Evolutionary conservation across 2,797 vertebrate genomes (phyloP), one percentile per base, ranked within the genome.

Genomic region (Sebastes cheni): DNA sequence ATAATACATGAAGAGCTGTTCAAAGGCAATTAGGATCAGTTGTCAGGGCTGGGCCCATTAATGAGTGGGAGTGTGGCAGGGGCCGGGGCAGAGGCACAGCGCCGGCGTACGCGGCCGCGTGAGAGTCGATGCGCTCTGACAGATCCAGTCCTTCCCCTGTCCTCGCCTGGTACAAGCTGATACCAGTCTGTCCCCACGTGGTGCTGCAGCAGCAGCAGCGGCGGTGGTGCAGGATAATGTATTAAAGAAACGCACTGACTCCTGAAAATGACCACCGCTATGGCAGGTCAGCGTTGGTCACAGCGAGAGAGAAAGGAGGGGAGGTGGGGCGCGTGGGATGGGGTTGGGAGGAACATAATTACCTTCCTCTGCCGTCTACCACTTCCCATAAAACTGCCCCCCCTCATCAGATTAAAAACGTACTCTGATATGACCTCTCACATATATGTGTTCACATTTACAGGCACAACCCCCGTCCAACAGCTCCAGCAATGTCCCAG

Each of bases 21-120:
- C 97, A 97, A 97, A 98, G 97, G 96, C 97, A 97, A 98, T 99
- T 97, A 98, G 97, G 97, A 97, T 97, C 96, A 98, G 97, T 97
- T 98, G 97, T 98, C 97, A 97, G 95, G 96, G 94, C 96, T 94
- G 92, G 96, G 95, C 85, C 97, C 97, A 96, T 97, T 98, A 98
- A 98, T 97, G 97, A 97, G 97, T 96, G 95, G 96, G 96, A 95
- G 96, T 96, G 96, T 97, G 96, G 96, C 96, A 95, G 95, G 95
- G 96, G 96, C 84, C 75, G 66, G 85, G 87, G 88, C 88, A 75
- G 88, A 85, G 85, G 86, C 87, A 93, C 84, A 79, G 88, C 36
- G 62, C 80, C 18, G 83, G 87, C 84, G 82, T 79, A 86, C 67
- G 72, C 80, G 77, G 77, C 78, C 52, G 80, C 79, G 75, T 79